Evolutionary conservation across 2,797 vertebrate species (phyloP).

Genomic region (Bradypodion pumilum): DNA sequence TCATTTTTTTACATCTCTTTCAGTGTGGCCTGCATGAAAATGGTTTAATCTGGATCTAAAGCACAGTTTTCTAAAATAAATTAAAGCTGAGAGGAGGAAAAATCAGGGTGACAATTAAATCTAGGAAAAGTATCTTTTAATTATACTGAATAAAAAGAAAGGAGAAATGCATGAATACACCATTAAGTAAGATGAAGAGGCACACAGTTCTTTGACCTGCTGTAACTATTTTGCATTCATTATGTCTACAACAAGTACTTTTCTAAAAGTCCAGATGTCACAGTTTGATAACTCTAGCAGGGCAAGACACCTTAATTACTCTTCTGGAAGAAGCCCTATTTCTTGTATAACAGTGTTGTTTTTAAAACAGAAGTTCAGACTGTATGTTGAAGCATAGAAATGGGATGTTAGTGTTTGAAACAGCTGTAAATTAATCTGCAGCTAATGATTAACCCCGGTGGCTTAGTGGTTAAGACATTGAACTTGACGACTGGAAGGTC

Average conservation of each 20-base stretch:
- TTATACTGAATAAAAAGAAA: neutral
- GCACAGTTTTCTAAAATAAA: neutral
- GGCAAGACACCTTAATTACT: neutral
- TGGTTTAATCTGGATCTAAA: neutral
- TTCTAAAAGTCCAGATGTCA: neutral
- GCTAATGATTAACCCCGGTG: neutral
- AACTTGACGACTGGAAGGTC: too few relatives aligned
- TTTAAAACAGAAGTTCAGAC: slow-evolving; percentile 1
- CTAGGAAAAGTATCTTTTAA: neutral
- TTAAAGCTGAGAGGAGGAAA: neutral
- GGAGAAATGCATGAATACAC: neutral
- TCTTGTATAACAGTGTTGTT: neutral
- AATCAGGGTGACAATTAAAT: neutral
- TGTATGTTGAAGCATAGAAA: neutral
- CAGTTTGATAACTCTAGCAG: too few relatives aligned
- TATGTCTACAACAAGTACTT: neutral
- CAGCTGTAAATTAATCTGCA: neutral
- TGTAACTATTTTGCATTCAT: neutral
- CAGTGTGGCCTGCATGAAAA: neutral
- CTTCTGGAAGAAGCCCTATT: neutral
- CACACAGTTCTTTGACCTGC: neutral
- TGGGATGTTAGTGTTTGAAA: accelerated
- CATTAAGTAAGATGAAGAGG: too few relatives aligned
- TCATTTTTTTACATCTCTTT: neutral
- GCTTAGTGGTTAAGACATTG: too few relatives aligned